A percentile compares a stretch with the other conserved stretches of the same genome.
phyloP scores from a whole-genome alignment of 1,140 invertebrate species.

The Drosophila sp. region DNA sequence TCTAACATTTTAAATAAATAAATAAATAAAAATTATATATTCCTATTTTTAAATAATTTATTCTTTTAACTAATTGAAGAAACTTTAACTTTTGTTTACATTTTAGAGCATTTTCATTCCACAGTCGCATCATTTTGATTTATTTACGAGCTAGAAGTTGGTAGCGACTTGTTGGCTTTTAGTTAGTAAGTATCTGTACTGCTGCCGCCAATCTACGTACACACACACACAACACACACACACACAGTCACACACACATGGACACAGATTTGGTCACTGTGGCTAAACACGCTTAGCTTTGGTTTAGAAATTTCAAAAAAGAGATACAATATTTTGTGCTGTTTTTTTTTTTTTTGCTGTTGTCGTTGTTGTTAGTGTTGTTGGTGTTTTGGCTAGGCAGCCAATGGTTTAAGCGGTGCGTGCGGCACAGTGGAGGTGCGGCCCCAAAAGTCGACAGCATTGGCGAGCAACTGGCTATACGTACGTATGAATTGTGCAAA shows the following conservation, averaged over 20 bases:
- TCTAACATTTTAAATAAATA: no score
- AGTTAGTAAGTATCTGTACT: conserved; percentile 62
- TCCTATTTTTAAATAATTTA: no score
- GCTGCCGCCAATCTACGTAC: conserved; percentile 27
- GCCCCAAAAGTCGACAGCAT: conserved; percentile 12
- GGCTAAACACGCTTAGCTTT: conserved; percentile 64
- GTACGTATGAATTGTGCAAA: conserved; percentile 68
- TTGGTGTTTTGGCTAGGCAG: conserved; percentile 28
- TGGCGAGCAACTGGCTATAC: conserved; percentile 25
- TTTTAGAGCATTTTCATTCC: conserved; percentile 30
- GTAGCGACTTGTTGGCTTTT: conserved; percentile 64
- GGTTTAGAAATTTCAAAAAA: conserved; percentile 63
- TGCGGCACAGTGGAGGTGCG: conserved; percentile 16
- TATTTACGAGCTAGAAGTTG: conserved; percentile 51
- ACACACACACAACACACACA: conserved; percentile 10
- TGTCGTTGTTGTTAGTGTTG: not conserved
- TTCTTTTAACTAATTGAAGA: not conserved
- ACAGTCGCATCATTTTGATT: conserved; percentile 47
- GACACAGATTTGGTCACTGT: conserved; percentile 58
- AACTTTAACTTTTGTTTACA: not conserved
- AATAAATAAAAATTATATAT: no score
- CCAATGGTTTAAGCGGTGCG: conserved; percentile 33
- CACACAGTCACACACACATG: not conserved
- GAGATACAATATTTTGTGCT: conserved; percentile 43
- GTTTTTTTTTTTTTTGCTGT: not conserved